Evolutionary conservation across 2,797 vertebrate species (phyloP).

Genomic region (Gymnopithys bicolor): DNA sequence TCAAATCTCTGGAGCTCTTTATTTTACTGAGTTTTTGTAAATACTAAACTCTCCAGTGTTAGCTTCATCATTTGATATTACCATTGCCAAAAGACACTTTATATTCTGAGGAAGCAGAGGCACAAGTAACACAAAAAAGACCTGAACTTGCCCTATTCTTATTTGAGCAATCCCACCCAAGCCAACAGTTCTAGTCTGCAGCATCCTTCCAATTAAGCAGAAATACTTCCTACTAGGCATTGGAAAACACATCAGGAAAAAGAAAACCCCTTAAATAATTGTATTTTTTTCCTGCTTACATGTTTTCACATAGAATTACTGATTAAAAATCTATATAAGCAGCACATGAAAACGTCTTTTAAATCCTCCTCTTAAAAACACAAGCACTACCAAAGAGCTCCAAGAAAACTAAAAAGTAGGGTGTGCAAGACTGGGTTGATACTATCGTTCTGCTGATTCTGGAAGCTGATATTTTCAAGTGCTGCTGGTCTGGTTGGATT

Average conservation of each 20-base stretch:
- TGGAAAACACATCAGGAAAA: background rate
- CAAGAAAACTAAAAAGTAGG: background rate
- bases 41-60: slow-evolving; percentile 39
- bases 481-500: background rate
- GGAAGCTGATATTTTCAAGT: slow-evolving; percentile 7
- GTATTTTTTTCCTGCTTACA: background rate
- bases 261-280: background rate
- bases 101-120: background rate
- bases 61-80: background rate
- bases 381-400: background rate
- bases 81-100: slow-evolving; percentile 1
- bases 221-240: background rate
- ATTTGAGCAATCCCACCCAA: background rate
- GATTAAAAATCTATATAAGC: background rate
- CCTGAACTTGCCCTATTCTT: background rate
- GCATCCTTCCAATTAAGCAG: background rate
- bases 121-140: background rate
- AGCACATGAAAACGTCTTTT: background rate
- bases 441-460: slow-evolving; percentile 15
- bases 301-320: background rate
- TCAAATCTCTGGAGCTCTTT: slow-evolving; percentile 43
- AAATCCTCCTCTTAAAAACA: slow-evolving; percentile 15
- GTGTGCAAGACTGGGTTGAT: background rate
- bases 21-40: slow-evolving; percentile 57
- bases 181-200: background rate